Conservation (phyloP, 2,797 vertebrate species). For the Anniella stebbinsi region DNA sequence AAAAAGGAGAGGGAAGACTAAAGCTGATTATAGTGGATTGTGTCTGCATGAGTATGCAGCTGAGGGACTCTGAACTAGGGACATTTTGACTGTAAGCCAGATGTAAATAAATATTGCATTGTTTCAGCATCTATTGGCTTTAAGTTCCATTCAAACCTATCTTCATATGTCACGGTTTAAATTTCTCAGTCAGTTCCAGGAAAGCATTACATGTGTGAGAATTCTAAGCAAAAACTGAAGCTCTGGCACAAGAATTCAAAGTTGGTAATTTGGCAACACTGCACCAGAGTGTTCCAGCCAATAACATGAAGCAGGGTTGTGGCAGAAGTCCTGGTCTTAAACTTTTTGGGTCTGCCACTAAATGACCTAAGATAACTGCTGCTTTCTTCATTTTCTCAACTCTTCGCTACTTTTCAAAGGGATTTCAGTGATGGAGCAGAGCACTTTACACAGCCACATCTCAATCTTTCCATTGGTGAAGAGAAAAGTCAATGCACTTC, state of each 20-base stretch:
- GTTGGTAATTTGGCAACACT: not conserved
- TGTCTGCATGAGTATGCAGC: not conserved
- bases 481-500: not conserved
- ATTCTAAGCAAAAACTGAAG: not conserved
- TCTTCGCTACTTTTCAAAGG: not conserved
- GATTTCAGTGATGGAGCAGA: not conserved
- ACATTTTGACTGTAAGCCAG: not conserved
- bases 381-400: not conserved
- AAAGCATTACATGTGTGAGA: not conserved
- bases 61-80: not conserved
- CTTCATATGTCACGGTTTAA: not conserved
- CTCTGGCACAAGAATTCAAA: not conserved
- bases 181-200: not conserved
- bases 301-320: not conserved
- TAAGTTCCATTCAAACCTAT: not conserved
- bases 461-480: constrained; percentile 6
- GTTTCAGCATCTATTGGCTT: not conserved
- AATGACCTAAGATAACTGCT: constrained; percentile 2
- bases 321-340: not conserved
- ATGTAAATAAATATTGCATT: constrained; percentile 4
- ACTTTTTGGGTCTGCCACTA: not conserved
- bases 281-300: constrained; percentile 1
- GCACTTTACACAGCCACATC: not conserved
- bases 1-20: not conserved
- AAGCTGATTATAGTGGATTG: not conserved